Conservation (phyloP, 2,888 invertebrate genomes). For the Nebria brevicollis region DNA sequence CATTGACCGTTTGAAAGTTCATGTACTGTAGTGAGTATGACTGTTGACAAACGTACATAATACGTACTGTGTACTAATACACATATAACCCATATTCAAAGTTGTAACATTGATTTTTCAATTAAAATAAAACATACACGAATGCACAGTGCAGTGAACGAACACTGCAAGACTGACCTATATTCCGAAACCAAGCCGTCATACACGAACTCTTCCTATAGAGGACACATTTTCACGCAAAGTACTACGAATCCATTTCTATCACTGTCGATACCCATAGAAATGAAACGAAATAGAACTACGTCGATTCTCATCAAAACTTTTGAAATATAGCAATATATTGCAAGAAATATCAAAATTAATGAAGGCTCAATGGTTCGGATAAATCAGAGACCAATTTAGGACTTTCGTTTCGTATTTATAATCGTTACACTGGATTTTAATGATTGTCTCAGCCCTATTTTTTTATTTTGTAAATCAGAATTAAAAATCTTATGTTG, state of each 20-base stretch:
- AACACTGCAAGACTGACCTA: neutral
- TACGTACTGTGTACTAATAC: neutral
- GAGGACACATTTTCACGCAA: neutral
- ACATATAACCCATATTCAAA: constrained; percentile 32
- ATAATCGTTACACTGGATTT: too few species aligned
- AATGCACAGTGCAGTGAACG: neutral
- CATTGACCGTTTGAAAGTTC: constrained; percentile 37
- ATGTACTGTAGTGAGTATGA: constrained; percentile 14
- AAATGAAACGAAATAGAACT: too few species aligned
- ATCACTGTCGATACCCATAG: too few species aligned
- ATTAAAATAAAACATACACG: constrained; percentile 27
- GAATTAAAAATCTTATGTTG: too few species aligned
- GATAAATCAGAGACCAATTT: too few species aligned
- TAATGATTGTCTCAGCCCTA: too few species aligned
- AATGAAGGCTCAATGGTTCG: too few species aligned
- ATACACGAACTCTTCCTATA: neutral
- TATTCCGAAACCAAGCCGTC: neutral
- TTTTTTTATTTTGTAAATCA: too few species aligned
- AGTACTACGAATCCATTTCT: neutral
- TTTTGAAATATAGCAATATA: neutral
- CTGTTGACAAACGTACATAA: constrained; percentile 15
- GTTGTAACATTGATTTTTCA: constrained; percentile 34
- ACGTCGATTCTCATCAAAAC: neutral
- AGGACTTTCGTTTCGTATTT: too few species aligned
- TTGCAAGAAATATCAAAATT: too few species aligned